A percentile compares a stretch with the other conserved stretches of the same genome.
Evolutionary conservation across 2,888 invertebrate species (phyloP).

Genomic region (Drosophila maculinotata): DNA sequence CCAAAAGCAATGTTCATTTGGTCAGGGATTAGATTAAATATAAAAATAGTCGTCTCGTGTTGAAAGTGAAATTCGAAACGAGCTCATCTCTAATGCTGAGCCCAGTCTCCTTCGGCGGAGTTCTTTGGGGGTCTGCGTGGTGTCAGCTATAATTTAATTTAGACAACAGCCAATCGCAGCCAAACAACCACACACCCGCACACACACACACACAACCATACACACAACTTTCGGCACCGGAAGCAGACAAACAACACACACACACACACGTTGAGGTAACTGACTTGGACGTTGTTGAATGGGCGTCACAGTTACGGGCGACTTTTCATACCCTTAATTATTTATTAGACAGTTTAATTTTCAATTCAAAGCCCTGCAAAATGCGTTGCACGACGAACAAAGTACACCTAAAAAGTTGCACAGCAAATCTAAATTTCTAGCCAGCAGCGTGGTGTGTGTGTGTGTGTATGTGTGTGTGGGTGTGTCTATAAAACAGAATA

Average conservation of each 20-base stretch:
- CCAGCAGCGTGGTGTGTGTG: slow-evolving; percentile 6
- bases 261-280: slow-evolving; percentile 14
- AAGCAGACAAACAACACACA: slow-evolving; percentile 10
- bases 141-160: slow-evolving; percentile 69
- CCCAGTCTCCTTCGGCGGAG: background rate
- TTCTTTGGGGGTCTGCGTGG: slow-evolving; percentile 25
- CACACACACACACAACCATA: slow-evolving; percentile 10
- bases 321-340: slow-evolving; percentile 49
- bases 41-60: background rate
- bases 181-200: slow-evolving; percentile 16
- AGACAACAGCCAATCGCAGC: slow-evolving; percentile 61
- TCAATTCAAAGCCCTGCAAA: slow-evolving; percentile 50
- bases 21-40: too few relatives aligned
- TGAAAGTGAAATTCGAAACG: background rate
- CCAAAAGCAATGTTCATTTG: too few relatives aligned
- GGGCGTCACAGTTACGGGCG: slow-evolving; percentile 36
- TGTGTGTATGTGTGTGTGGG: slow-evolving; percentile 2
- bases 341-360: slow-evolving; percentile 64
- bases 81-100: slow-evolving; percentile 8
- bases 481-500: slow-evolving; percentile 3
- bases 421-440: slow-evolving; percentile 33
- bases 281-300: slow-evolving; percentile 41
- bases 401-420: slow-evolving; percentile 8
- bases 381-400: slow-evolving; percentile 24
- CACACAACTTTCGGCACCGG: slow-evolving; percentile 18